Evolutionary conservation across 2,113 vertebrate genomes (phyloP), one percentile per base, ranked within the genome.

Genomic region (Triplophysa rosa): DNA sequence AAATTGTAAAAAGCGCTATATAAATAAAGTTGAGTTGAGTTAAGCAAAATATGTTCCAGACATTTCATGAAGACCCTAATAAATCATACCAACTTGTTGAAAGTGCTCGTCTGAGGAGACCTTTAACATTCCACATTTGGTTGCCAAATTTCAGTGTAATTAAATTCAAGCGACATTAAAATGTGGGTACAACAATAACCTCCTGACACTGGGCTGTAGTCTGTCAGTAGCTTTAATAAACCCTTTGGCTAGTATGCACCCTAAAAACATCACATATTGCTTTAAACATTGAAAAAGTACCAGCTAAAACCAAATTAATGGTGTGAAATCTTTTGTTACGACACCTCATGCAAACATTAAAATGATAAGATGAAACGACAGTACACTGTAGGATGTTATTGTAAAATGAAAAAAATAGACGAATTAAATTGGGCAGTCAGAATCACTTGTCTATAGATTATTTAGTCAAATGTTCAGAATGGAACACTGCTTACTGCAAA

Each of bases 111-210:
- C n/a, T n/a, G n/a, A n/a, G n/a, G n/a, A n/a, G n/a, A n/a, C n/a
- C n/a, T n/a, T n/a, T n/a, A 67, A 58, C 56, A 59, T 66, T 59
- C 73, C 42, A 74, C 33, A 80, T 59, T 68, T 56, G 61, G 45
- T 74, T 74, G 81, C 54, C 26, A 61, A 45, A 75, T 70, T 29
- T n/a, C n/a, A 5, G 14, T 83, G 74, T 80, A 77, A 71, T 83
- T 59, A 40, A 40, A 61, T 52, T 54, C 24, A 59, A 83, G 77
- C 49, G 45, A 17, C 61, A 70, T 77, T 58, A 12, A 80, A 61
- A 58, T 65, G 33, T 13, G 58, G 63, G 71, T 70, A 26, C n/a
- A 82, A 66, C 61, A 16, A 70, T 62, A 70, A 76, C 66, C 59
- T 45, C 59, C 72, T 63, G 67, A 79, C 69, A 24, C 33, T 16